Evolutionary conservation across 1,140 invertebrate genomes (phyloP), one percentile per base, ranked within the genome.

Genomic region (Teleopsis dalmanni): DNA sequence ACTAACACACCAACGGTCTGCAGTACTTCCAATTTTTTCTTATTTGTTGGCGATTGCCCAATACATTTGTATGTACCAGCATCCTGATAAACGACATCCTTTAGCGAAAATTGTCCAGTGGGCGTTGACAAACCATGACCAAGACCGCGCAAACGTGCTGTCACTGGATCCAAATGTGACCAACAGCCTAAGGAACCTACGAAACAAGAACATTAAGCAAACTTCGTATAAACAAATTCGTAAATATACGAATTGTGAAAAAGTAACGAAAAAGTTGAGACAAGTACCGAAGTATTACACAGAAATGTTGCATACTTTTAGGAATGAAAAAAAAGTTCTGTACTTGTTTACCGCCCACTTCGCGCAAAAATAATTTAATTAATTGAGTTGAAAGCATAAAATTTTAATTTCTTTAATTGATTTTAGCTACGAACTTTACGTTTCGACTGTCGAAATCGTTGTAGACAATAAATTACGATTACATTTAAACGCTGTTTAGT

Each of bases 11-110:
- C 59, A 14, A 76, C 66, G 36, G 67, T 72, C 47, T 75, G 64
- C 21, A 77, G 57, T 13, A 74, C 66, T 55, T 77, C 75, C 9
- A 76, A 55, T 53, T 73, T 72, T 57, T 73, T 68, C 48, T 71
- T 71, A 51, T 69, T 67, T 48, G 78, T 78, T 38, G 75, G 71
- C 51, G 76, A 78, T 25, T 79, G 80, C 4, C 78, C 77, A 14
- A 85, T 79, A 66, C 84, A 87, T 56, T 83, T 76, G 67, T 87
- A 87, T 57, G 82, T 82, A 4, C 84, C 84, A 16, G 82, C 83
- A 55, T 87, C 84, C 62, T 85, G 84, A 61, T 87, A 87, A 23
- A 87, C 72, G 19, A 87, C 81, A 50, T 81, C 79, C 57, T 82
- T 82, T 2, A 87, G 64, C 22, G 73, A 71, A 37, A 82, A 74